These are phyloP conservation scores for Heliconius nattereri DNA, from an alignment of 1,140 invertebrate genomes.

Conservation along the genomic window DNA sequence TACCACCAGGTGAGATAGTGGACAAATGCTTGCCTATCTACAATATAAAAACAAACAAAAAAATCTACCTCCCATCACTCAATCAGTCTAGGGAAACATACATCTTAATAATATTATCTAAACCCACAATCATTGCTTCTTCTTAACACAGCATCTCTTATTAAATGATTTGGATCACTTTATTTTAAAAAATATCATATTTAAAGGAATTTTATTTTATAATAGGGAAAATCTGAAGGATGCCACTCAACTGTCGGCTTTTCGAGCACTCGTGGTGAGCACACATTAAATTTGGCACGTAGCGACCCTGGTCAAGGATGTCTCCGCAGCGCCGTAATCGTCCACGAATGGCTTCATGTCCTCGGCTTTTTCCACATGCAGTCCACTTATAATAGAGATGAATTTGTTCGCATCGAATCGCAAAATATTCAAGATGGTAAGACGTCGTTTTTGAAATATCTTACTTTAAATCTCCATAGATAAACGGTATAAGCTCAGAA, in stretches of 20 bases:
- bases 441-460: too few relatives aligned
- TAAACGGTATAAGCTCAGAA: too few relatives aligned
- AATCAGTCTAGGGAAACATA: too few relatives aligned
- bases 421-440: conserved; percentile 83
- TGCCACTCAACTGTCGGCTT: conserved; percentile 78
- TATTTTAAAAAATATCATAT: background rate
- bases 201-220: background rate
- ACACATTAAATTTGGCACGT: conserved; percentile 74
- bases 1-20: too few relatives aligned
- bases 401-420: conserved; percentile 85
- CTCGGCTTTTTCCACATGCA: conserved; percentile 89
- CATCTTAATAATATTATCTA: too few relatives aligned
- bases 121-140: too few relatives aligned
- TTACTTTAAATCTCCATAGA: too few relatives aligned
- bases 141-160: too few relatives aligned
- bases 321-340: conserved; percentile 71
- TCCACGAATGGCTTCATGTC: conserved; percentile 86
- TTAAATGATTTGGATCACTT: too few relatives aligned
- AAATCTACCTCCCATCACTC: too few relatives aligned
- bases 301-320: conserved; percentile 68
- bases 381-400: conserved; percentile 85
- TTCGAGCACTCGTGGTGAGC: conserved; percentile 52
- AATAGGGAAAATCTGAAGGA: conserved; percentile 65
- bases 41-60: too few relatives aligned
- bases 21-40: too few relatives aligned